Percentiles rank a stretch among this genome's conserved stretches.
These are phyloP conservation scores for Nothura maculosa DNA, from an alignment of 2,797 vertebrate genomes.

Conservation along the genomic window DNA sequence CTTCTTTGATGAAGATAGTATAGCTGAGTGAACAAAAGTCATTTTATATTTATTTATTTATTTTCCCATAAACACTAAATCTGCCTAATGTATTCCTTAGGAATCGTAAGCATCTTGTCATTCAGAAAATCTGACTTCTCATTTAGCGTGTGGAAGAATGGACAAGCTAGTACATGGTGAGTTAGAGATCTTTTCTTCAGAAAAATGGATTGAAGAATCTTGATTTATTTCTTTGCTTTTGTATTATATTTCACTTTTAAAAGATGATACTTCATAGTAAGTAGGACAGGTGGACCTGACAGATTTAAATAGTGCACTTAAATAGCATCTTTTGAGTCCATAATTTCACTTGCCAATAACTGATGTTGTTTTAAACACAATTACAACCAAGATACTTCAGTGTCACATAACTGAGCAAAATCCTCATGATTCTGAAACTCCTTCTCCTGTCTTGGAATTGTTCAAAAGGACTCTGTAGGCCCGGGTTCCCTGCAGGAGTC, in stretches of 20 bases:
- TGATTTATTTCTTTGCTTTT: background rate
- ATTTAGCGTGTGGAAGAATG: constrained; percentile 89
- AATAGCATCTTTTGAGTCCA: background rate
- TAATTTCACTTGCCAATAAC: background rate
- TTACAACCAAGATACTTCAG: background rate
- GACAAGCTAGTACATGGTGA: constrained; percentile 88
- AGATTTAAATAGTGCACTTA: background rate
- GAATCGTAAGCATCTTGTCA: constrained; percentile 85
- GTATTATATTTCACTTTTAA: background rate
- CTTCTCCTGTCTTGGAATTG: background rate
- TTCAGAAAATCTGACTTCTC: constrained; percentile 85
- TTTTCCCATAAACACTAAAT: background rate
- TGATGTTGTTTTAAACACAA: background rate
- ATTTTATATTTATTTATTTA: background rate
- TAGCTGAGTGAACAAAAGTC: background rate
- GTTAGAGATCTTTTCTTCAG: constrained; percentile 5
- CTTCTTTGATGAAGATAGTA: background rate
- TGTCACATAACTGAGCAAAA: background rate
- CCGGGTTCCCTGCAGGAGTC: background rate
- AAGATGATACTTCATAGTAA: background rate
- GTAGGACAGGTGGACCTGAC: background rate
- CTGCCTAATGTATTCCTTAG: constrained; percentile 69
- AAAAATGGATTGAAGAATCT: background rate
- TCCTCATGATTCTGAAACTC: background rate
- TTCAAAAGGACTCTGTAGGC: background rate